Percentiles rank a stretch among this genome's conserved stretches.
Evolutionary conservation across 2,113 vertebrate genomes (phyloP).

Genomic region (Cranoglanis bouderius): DNA sequence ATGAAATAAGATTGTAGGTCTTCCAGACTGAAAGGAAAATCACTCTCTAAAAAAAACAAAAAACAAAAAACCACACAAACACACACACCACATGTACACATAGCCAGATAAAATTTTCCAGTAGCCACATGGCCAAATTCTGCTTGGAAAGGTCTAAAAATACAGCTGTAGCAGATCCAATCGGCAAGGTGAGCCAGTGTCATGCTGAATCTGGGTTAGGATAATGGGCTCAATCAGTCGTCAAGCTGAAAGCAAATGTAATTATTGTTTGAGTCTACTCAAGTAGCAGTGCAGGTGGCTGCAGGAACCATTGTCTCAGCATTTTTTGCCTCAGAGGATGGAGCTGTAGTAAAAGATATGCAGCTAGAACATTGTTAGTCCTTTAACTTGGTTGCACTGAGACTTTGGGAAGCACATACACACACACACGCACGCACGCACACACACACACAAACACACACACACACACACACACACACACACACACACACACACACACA

Average conservation of each 20-base stretch:
- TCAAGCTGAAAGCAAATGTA: slow-evolving; percentile 38
- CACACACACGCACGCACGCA: not conserved
- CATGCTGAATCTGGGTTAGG: slow-evolving; percentile 42
- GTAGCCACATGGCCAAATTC: not conserved
- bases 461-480: not conserved
- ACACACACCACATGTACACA: slow-evolving; percentile 13
- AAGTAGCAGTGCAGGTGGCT: slow-evolving; percentile 27
- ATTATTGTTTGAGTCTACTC: slow-evolving; percentile 48
- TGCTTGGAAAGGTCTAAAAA: slow-evolving; percentile 7
- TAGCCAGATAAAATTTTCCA: not conserved
- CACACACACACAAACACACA: slow-evolving; percentile 9
- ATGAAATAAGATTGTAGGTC: slow-evolving; percentile 18
- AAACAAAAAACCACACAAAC: not conserved
- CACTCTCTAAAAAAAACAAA: not conserved
- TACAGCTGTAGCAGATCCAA: slow-evolving; percentile 36
- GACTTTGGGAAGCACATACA: not conserved
- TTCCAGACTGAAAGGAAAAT: not conserved
- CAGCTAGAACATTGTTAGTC: not conserved
- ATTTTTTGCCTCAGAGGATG: slow-evolving; percentile 28
- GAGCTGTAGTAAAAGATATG: slow-evolving; percentile 20
- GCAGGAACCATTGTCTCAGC: slow-evolving; percentile 42
- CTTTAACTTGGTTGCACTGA: not conserved
- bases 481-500: not conserved
- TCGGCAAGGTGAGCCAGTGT: slow-evolving; percentile 41
- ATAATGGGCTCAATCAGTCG: slow-evolving; percentile 48